These are phyloP conservation scores for Oncorhynchus masou DNA, from an alignment of 2,113 vertebrate genomes.

Conservation along the genomic window DNA sequence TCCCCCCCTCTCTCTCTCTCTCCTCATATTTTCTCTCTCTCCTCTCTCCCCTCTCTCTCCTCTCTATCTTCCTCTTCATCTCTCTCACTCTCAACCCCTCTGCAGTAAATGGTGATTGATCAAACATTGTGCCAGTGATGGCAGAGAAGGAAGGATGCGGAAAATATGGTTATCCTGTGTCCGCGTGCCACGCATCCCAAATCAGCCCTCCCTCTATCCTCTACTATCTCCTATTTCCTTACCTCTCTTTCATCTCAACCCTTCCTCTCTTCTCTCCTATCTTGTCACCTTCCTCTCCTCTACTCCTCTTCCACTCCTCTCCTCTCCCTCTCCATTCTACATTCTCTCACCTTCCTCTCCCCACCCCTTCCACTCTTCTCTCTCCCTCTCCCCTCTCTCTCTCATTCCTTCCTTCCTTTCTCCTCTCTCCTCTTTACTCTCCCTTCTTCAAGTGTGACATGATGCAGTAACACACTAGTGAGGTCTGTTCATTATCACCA, in stretches of 20 bases:
- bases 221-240: slow-evolving; percentile 8
- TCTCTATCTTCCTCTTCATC: not conserved
- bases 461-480: slow-evolving; percentile 39
- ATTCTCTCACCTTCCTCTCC: not conserved
- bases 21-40: too few relatives aligned
- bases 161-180: slow-evolving; percentile 71
- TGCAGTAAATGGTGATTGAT: slow-evolving; percentile 70
- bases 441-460: too few relatives aligned
- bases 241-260: not conserved
- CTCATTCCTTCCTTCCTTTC: not conserved
- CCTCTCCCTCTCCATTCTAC: not conserved
- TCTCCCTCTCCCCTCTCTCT: not conserved
- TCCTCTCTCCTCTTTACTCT: too few relatives aligned
- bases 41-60: not conserved
- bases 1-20: too few relatives aligned
- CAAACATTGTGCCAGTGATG: slow-evolving; percentile 40
- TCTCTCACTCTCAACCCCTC: slow-evolving; percentile 40
- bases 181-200: slow-evolving; percentile 68
- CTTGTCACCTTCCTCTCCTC: too few relatives aligned
- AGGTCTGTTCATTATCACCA: too few relatives aligned
- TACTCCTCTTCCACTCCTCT: too few relatives aligned
- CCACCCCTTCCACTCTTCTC: not conserved
- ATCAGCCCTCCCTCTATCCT: slow-evolving; percentile 39
- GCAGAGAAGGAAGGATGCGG: slow-evolving; percentile 55
- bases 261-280: too few relatives aligned